Conservation (phyloP, 2,888 invertebrate genomes). For the Drosophila rubida region DNA sequence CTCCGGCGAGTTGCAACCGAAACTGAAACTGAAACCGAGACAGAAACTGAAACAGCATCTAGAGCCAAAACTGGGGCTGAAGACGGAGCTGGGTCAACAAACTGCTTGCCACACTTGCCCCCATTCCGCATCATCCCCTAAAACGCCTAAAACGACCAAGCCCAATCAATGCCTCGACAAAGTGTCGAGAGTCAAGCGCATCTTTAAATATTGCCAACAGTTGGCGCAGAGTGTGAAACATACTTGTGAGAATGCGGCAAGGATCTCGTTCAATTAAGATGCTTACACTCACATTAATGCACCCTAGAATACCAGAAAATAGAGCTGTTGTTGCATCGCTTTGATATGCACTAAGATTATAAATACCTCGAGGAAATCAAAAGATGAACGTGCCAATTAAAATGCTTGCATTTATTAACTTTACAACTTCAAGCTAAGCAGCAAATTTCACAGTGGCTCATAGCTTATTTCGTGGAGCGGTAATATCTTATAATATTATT, state of each 20-base stretch:
- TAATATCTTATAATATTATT: too few species aligned
- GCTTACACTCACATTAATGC: too few species aligned
- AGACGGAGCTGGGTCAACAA: constrained; percentile 67
- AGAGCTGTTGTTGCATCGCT: too few species aligned
- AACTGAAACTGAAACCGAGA: neutral
- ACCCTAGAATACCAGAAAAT: too few species aligned
- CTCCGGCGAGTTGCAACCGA: neutral
- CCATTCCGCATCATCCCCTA: constrained; percentile 26
- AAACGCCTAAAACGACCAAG: constrained; percentile 35
- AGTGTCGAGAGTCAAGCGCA: constrained; percentile 30
- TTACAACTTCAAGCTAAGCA: too few species aligned
- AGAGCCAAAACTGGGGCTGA: constrained; percentile 6
- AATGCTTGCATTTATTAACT: too few species aligned
- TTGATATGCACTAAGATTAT: too few species aligned
- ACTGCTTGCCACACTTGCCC: constrained; percentile 47
- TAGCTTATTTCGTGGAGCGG: too few species aligned
- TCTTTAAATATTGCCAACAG: constrained; percentile 37
- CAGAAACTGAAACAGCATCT: constrained; percentile 1
- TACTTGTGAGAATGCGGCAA: neutral
- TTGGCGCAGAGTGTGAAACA: neutral
- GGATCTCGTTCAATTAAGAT: constrained; percentile 34
- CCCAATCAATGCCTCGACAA: constrained; percentile 29
- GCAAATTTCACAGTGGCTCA: too few species aligned
- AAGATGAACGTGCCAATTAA: too few species aligned
- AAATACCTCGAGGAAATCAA: too few species aligned